Conservation (phyloP, 1,140 invertebrate genomes). For the Orius insidiosus region DNA sequence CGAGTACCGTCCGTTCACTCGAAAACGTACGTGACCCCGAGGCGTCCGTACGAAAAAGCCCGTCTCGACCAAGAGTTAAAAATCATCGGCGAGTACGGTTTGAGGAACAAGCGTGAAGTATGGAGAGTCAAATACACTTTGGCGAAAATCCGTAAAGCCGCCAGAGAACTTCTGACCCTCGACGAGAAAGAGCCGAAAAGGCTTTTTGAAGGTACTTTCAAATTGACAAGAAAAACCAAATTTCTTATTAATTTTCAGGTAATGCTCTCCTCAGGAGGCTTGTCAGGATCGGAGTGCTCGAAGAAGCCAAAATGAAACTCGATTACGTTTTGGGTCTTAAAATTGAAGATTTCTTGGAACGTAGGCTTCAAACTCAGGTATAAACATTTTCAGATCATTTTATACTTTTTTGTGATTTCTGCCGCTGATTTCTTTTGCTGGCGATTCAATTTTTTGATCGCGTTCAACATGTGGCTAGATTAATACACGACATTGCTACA, state of each 20-base stretch:
- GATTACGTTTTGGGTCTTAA: constrained; percentile 99
- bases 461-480: too few species aligned
- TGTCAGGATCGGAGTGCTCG: constrained; percentile 93
- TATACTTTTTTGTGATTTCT: neutral
- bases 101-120: constrained; percentile 97
- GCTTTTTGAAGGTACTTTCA: constrained; percentile 96
- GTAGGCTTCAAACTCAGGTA: constrained; percentile 93
- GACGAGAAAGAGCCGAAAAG: constrained; percentile 96
- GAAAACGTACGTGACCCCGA: constrained; percentile 95
- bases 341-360: constrained; percentile 98
- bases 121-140: constrained; percentile 98
- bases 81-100: constrained; percentile 96
- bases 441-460: too few species aligned
- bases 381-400: neutral
- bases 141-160: constrained; percentile 98
- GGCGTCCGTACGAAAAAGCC: constrained; percentile 98
- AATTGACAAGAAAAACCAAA: too few species aligned
- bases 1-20: constrained; percentile 87
- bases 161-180: constrained; percentile 90
- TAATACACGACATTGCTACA: too few species aligned
- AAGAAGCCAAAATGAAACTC: constrained; percentile 96
- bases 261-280: constrained; percentile 94
- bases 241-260: constrained; percentile 44
- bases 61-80: constrained; percentile 98
- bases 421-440: neutral